These are phyloP conservation scores for Pammene aurita DNA, from an alignment of 2,888 invertebrate species.

Conservation along the genomic window DNA sequence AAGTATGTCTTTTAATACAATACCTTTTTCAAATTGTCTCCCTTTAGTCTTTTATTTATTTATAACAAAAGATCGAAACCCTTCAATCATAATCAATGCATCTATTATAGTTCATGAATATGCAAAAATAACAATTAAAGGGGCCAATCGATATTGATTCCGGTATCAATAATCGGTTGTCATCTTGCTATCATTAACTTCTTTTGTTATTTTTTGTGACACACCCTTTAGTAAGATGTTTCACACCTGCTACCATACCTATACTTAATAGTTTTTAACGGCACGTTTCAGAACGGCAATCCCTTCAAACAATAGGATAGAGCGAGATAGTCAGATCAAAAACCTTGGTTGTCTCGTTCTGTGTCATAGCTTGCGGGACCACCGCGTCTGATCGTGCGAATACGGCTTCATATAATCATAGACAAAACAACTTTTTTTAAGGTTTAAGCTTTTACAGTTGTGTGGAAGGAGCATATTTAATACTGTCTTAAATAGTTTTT, in stretches of 20 bases:
- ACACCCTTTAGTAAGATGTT: constrained; percentile 2
- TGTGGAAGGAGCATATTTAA: too few relatives aligned
- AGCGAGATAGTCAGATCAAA: too few relatives aligned
- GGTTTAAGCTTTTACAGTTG: too few relatives aligned
- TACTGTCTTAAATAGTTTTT: too few relatives aligned
- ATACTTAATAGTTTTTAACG: neutral
- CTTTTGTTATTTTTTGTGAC: constrained; percentile 28
- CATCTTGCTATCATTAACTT: constrained; percentile 61
- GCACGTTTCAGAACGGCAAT: too few relatives aligned
- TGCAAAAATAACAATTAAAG: constrained; percentile 76
- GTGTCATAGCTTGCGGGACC: too few relatives aligned
- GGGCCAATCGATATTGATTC: constrained; percentile 67
- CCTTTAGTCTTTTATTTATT: neutral
- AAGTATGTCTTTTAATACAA: too few relatives aligned
- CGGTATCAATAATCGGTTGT: constrained; percentile 63
- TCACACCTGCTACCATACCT: neutral
- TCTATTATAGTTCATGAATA: constrained; percentile 66
- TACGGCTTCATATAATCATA: too few relatives aligned
- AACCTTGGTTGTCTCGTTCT: too few relatives aligned
- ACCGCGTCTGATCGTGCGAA: too few relatives aligned
- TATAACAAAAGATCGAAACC: constrained; percentile 9
- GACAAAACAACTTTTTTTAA: too few relatives aligned
- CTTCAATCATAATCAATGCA: constrained; percentile 48
- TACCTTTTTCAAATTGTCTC: neutral
- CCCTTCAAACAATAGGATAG: too few relatives aligned